Percentiles rank a stretch among this genome's conserved stretches.
phyloP scores from a whole-genome alignment of 2,797 vertebrate species.

The Gadopsis marmoratus region DNA sequence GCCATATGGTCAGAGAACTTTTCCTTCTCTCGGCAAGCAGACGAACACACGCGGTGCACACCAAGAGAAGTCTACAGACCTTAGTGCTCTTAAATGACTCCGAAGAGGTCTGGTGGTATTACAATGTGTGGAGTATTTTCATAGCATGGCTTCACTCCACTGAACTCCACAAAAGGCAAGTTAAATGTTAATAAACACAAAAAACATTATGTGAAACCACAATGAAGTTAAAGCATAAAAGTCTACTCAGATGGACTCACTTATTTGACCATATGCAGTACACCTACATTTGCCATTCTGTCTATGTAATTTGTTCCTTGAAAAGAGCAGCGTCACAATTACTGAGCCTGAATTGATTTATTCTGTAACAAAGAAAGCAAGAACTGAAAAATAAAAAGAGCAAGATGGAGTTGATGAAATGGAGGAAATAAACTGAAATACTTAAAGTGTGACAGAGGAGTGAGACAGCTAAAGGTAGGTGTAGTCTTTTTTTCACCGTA shows the following conservation, averaged over 20 bases:
- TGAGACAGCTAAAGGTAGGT: slow-evolving; percentile 46
- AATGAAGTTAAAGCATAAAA: background rate
- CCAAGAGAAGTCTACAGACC: slow-evolving; percentile 26
- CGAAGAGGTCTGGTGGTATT: slow-evolving; percentile 31
- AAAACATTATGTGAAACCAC: background rate
- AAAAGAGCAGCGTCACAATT: slow-evolving; percentile 20
- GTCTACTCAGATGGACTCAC: background rate
- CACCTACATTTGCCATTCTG: background rate
- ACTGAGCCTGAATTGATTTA: background rate
- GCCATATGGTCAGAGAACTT: slow-evolving; percentile 35
- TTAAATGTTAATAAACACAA: slow-evolving; percentile 45
- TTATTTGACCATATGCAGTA: background rate
- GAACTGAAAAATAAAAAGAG: slow-evolving; percentile 8
- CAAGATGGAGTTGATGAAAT: slow-evolving; percentile 33
- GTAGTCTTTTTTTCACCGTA: slow-evolving; percentile 41
- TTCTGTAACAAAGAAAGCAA: slow-evolving; percentile 1
- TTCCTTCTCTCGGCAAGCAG: slow-evolving; percentile 44
- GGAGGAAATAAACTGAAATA: slow-evolving; percentile 53
- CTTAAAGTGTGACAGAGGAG: slow-evolving; percentile 48
- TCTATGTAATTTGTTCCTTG: slow-evolving; percentile 6
- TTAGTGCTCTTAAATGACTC: slow-evolving; percentile 28
- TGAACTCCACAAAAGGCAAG: slow-evolving; percentile 32
- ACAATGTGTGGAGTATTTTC: slow-evolving; percentile 31
- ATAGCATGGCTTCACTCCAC: slow-evolving; percentile 12
- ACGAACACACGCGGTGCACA: slow-evolving; percentile 37